Evolutionary conservation across 2,888 invertebrate species (phyloP).

Genomic region (Lasioglossum lativentre): DNA sequence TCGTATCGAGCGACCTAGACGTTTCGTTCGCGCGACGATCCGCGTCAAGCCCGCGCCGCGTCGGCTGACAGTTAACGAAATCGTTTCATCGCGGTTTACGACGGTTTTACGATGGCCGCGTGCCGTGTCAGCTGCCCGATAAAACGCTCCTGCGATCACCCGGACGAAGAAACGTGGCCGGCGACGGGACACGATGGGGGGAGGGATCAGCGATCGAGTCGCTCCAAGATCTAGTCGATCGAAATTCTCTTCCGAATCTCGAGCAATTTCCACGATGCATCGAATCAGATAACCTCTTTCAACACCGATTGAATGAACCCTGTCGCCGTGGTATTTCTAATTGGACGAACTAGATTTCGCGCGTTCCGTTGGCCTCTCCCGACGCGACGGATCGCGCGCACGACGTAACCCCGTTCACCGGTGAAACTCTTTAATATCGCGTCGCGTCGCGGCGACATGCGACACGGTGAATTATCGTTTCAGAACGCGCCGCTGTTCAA

Average conservation of each 20-base stretch:
- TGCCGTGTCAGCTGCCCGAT: background rate
- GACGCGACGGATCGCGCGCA: background rate
- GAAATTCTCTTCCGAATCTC: background rate
- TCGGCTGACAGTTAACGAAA: constrained; percentile 43
- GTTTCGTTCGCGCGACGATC: constrained; percentile 46
- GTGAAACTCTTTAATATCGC: constrained; percentile 47
- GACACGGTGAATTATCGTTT: constrained; percentile 20
- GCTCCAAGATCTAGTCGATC: background rate
- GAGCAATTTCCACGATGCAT: too few species aligned
- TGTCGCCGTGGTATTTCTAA: constrained; percentile 20
- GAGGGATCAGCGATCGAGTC: background rate
- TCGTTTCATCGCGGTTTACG: constrained; percentile 49
- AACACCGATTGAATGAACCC: background rate
- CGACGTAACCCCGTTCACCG: constrained; percentile 45
- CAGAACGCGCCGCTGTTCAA: background rate
- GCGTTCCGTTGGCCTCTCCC: background rate
- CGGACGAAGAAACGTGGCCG: background rate
- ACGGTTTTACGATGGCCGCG: constrained; percentile 47
- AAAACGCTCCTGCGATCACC: background rate
- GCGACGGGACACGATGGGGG: background rate
- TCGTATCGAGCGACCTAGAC: constrained; percentile 62
- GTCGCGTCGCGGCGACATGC: constrained; percentile 13
- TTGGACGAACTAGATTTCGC: constrained; percentile 48
- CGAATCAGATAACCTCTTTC: background rate
- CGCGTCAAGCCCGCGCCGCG: background rate